Base-by-base conservation (phyloP, 1,140 invertebrate species). In the Chymomyza costata region DNA sequence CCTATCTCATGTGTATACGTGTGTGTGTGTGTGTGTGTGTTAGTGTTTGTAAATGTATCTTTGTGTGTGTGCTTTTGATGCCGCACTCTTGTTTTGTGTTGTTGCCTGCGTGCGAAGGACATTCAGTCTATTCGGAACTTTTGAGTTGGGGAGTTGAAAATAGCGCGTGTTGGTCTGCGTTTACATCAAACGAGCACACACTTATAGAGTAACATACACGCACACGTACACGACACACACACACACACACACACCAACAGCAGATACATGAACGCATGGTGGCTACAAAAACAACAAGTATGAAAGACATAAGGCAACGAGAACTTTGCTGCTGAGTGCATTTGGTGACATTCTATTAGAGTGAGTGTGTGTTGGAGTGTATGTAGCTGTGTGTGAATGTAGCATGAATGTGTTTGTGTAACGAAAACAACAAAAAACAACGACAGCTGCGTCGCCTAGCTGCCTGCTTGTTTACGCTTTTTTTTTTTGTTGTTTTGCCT, bases 101-200 rank as follows among this genome's bases (percentile, higher is more conserved):
- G 48, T 58, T 57, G 47, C 21, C 38, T 56, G 63, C 53, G 64
- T 62, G 64, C 59, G 49, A 63, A 66, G 64, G 59, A 66, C 64
- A 66, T 63, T 66, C 59, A 66, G 64, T 66, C 64, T 62, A 63
- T 63, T 66, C 55, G 64, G 48, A 66, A 66, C 64, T 63, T 66
- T 66, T 66, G 64, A 63, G 64, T 66, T 63, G 64, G 64, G 59
- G 64, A 66, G 64, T 63, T 63, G 49, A 57, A 61, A 65, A 56
- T 62, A 54, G 59, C 54, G 59, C 59, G 63, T 65, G 52, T 52
- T 53, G 32, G 32, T 39, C 15, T 47, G 57, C 51, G 61, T 60
- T 43, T 46, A 25, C 21, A 25, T 25, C 8, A 8, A 25, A 25
- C n/a, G n/a, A n/a, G n/a, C n/a, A n/a, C 21, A 25, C 8, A 25